phyloP scores from a whole-genome alignment of 2,888 invertebrate species.

The Apotomis betuletana region DNA sequence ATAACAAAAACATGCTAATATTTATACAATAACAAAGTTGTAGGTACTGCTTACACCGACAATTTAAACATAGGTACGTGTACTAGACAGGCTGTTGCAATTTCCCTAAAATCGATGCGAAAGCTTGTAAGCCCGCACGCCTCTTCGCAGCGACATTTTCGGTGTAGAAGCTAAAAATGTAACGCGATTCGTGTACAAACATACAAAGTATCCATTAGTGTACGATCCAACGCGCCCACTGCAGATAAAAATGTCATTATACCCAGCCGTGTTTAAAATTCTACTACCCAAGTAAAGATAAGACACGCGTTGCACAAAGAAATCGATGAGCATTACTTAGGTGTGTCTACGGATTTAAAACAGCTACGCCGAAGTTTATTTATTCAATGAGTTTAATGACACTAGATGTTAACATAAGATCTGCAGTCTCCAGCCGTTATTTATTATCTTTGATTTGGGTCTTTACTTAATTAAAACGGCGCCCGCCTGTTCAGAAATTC shows the following conservation, averaged over 20 bases:
- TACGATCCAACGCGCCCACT: conserved; percentile 18
- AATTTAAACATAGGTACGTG: no score
- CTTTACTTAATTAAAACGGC: no score
- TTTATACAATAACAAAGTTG: neutral
- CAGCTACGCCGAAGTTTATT: neutral
- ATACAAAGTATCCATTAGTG: conserved; percentile 8
- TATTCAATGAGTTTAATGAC: neutral
- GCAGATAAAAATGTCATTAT: conserved; percentile 36
- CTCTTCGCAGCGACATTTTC: neutral
- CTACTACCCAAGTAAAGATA: conserved; percentile 24
- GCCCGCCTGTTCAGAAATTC: no score
- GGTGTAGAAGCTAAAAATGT: neutral
- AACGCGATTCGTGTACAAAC: neutral
- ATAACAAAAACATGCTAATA: conserved; percentile 1
- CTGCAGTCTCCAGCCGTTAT: neutral
- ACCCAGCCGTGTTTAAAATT: conserved; percentile 29
- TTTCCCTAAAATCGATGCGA: no score
- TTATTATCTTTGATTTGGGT: no score
- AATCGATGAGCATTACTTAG: conserved; percentile 2
- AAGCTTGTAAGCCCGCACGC: no score
- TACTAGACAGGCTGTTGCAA: no score
- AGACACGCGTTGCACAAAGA: conserved; percentile 29
- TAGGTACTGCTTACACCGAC: neutral
- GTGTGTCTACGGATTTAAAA: neutral
- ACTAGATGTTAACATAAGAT: neutral